Conservation (phyloP, 2,888 invertebrate species). For the Yponomeuta plumbellus region DNA sequence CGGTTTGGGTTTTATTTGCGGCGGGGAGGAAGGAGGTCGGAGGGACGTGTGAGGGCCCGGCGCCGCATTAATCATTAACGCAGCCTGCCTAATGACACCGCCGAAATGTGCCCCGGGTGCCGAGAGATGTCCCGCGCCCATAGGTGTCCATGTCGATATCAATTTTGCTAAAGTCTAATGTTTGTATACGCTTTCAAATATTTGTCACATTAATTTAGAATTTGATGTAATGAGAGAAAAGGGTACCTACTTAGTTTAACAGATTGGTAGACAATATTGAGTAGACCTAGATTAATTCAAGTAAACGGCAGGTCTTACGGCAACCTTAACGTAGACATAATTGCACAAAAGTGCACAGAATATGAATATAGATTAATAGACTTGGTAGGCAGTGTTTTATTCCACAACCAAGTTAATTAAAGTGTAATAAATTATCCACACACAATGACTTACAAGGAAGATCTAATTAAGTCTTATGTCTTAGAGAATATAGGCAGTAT, state of each 20-base stretch:
- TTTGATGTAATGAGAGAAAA: too few relatives aligned
- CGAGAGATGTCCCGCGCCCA: constrained; percentile 41
- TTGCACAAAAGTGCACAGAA: not conserved
- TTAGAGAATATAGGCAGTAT: not conserved
- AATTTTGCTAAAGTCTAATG: not conserved
- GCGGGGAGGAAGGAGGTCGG: constrained; percentile 30
- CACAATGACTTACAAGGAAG: constrained; percentile 1
- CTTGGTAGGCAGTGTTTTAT: constrained; percentile 1
- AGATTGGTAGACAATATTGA: too few relatives aligned
- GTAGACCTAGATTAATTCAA: too few relatives aligned
- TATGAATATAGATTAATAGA: not conserved
- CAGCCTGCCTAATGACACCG: constrained; percentile 73
- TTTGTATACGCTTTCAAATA: not conserved
- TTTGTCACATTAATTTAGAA: too few relatives aligned
- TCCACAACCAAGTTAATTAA: not conserved
- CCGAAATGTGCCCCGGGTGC: constrained; percentile 63
- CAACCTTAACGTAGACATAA: too few relatives aligned
- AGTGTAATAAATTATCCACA: constrained; percentile 3
- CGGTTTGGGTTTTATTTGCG: constrained; percentile 69
- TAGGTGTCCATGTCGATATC: constrained; percentile 35
- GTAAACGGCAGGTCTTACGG: too few relatives aligned
- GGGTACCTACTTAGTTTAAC: too few relatives aligned
- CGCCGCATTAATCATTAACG: constrained; percentile 76
- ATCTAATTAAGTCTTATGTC: not conserved
- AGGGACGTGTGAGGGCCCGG: constrained; percentile 54